phyloP scores from a whole-genome alignment of 2,888 invertebrate genomes.

The Melinaea marsaeus region DNA sequence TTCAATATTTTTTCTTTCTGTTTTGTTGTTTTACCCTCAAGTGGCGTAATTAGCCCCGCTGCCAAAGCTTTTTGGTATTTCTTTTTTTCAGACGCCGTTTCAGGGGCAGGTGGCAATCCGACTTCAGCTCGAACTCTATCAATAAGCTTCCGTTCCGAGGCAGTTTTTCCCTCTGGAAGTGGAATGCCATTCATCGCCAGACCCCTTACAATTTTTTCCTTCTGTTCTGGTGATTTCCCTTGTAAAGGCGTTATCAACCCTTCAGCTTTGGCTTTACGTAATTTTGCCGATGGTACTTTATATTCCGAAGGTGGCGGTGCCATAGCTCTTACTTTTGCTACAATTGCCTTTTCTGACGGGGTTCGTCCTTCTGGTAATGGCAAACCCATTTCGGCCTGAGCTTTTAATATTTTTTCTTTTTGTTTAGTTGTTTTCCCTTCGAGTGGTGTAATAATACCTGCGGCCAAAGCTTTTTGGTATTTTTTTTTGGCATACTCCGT shows the following conservation, averaged over 20 bases:
- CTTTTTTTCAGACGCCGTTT: slow-evolving; percentile 21
- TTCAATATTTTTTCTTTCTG: slow-evolving; percentile 32
- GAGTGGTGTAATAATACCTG: slow-evolving; percentile 30
- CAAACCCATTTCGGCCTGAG: slow-evolving; percentile 28
- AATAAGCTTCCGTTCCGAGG: slow-evolving; percentile 37
- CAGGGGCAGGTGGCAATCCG: slow-evolving; percentile 33
- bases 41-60: slow-evolving; percentile 25
- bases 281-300: slow-evolving; percentile 27
- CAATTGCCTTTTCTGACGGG: slow-evolving; percentile 38
- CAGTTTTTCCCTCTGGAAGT: slow-evolving; percentile 34
- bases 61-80: slow-evolving; percentile 25
- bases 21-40: slow-evolving; percentile 29
- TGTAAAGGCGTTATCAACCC: slow-evolving; percentile 34
- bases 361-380: slow-evolving; percentile 39
- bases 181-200: slow-evolving; percentile 28
- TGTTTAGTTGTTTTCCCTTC: slow-evolving; percentile 34
- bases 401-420: slow-evolving; percentile 33
- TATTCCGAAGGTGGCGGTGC: slow-evolving; percentile 13
- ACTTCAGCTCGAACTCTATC: slow-evolving; percentile 31
- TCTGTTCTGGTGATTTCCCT: slow-evolving; percentile 37
- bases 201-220: slow-evolving; percentile 33
- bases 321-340: slow-evolving; percentile 28
- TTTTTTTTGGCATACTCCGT: slow-evolving; percentile 33
- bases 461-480: slow-evolving; percentile 28
- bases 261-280: slow-evolving; percentile 27